Conservation (phyloP, 2,797 vertebrate genomes). For the Siniperca scherzeri region DNA sequence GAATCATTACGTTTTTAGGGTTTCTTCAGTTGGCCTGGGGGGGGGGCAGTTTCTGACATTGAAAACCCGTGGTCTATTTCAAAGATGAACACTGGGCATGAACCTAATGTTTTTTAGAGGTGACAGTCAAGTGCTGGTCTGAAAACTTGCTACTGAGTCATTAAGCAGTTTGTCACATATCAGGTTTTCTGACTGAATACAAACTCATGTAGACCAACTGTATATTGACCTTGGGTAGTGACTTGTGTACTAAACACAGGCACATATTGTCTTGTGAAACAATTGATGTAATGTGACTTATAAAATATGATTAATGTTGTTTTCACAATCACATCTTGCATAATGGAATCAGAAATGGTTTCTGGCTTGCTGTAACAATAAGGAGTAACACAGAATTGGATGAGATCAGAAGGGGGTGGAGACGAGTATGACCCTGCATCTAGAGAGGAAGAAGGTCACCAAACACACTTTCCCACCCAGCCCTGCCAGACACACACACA, state of each 20-base stretch:
- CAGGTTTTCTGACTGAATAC: constrained; percentile 38
- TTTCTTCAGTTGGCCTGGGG: neutral
- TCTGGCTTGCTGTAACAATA: constrained; percentile 47
- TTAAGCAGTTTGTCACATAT: constrained; percentile 2
- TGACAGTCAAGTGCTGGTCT: too few relatives aligned
- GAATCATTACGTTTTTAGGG: neutral
- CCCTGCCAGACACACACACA: constrained; percentile 52
- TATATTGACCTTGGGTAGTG: neutral
- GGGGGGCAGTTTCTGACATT: neutral
- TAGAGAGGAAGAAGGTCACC: constrained; percentile 81
- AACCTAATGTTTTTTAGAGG: too few relatives aligned
- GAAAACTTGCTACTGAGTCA: neutral
- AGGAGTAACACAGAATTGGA: constrained; percentile 56
- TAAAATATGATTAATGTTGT: constrained; percentile 7
- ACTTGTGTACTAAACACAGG: constrained; percentile 1
- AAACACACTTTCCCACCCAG: constrained; percentile 76
- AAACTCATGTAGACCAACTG: neutral
- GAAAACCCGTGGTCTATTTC: neutral
- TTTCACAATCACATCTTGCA: constrained; percentile 20
- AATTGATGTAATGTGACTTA: neutral
- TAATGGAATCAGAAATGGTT: constrained; percentile 7
- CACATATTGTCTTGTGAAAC: constrained; percentile 14
- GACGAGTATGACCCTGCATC: constrained; percentile 72
- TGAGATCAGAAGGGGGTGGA: constrained; percentile 72
- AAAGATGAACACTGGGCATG: neutral